Base-by-base conservation (phyloP, 2,888 invertebrate species). In the Pachliopta kotzebuea region DNA sequence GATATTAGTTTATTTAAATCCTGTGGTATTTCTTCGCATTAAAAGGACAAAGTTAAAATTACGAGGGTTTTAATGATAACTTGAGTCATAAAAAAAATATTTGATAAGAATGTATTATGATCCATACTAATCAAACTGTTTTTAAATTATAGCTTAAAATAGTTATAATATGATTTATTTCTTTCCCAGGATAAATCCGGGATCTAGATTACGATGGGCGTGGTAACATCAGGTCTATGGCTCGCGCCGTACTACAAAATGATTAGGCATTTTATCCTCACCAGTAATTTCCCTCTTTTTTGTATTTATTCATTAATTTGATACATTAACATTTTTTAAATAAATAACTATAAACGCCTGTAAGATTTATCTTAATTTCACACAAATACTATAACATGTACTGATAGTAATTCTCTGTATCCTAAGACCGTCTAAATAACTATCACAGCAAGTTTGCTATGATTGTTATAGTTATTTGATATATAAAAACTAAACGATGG, bases 221-320 rank as follows among this genome's bases (percentile, higher is more conserved):
- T 71, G 73, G 77, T 74, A 65, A 69, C 70, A 31, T 18, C 23
- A 14, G 31, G 11, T 14, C 24, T 17, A 63, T 68, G 63, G 64
- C 69, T 70, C 72, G 67, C 66, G 76, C 82, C 83, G 80, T 83
- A 83, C 83, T 80, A 74, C 83, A 79, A 74, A 81, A 81, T 86
- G 86, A 87, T 76, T 80, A 67, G 72, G 85, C 86, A 74, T 78
- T 85, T 85, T 81, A 76, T 76, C 70, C 73, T 42, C 64, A 67
- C 74, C 77, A 77, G 74, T 78, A 45, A 18, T n/a, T 45, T 45
- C 18, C 45, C n/a, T 45, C 4, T 6, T 45, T 45, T 45, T n/a
- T 45, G 6, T n/a, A n/a, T 45, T 4, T n/a, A 37, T 14, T 37
- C 14, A 37, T 37, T 11, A 14, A 37, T 37, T 14, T 37, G 45